Evolutionary conservation across 2,888 invertebrate genomes (phyloP).

Genomic region (Microctonus brassicae): DNA sequence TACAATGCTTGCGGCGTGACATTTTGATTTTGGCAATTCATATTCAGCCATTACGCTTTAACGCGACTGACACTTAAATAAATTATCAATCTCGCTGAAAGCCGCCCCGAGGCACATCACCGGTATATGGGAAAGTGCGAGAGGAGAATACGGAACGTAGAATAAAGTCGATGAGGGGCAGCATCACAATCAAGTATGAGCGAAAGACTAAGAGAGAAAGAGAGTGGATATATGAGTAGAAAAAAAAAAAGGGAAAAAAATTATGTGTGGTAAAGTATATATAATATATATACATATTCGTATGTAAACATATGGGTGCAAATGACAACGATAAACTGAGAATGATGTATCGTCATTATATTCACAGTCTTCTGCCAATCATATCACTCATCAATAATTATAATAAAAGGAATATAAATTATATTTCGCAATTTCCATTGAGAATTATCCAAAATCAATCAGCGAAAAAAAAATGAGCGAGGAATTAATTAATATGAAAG

Average conservation of each 20-base stretch:
- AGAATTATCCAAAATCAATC: not conserved
- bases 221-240: not conserved
- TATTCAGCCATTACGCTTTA: constrained; percentile 53
- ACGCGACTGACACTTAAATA: constrained; percentile 58
- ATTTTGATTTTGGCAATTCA: constrained; percentile 53
- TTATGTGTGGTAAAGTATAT: not conserved
- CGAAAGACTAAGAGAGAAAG: constrained; percentile 9
- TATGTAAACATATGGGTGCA: constrained; percentile 4
- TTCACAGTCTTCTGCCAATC: constrained; percentile 7
- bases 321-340: constrained; percentile 24
- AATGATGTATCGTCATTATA: constrained; percentile 15
- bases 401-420: constrained; percentile 1
- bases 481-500: not conserved
- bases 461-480: not conserved
- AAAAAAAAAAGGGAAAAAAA: not conserved
- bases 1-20: constrained; percentile 40
- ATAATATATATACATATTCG: too few relatives aligned
- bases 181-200: not conserved
- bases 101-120: constrained; percentile 44
- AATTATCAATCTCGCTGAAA: constrained; percentile 62
- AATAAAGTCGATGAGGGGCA: constrained; percentile 32
- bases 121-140: constrained; percentile 27
- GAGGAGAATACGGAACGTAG: constrained; percentile 28
- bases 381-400: constrained; percentile 9
- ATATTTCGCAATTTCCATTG: not conserved